Conservation (phyloP, 2,888 invertebrate genomes). For the Napeogenes inachia region DNA sequence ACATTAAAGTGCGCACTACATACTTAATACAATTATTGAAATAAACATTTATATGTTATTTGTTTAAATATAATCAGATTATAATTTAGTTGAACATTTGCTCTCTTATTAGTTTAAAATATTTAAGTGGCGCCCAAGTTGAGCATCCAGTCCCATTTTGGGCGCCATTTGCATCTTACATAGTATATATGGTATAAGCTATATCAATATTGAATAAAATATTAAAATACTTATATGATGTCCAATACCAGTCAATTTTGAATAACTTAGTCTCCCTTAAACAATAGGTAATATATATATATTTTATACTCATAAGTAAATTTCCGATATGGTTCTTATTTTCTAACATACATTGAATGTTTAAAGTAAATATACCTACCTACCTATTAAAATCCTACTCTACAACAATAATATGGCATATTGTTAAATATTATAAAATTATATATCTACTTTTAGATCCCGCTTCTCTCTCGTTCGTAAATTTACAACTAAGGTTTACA, state of each 20-base stretch:
- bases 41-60: not conserved
- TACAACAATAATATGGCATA: too few species aligned
- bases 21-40: conserved; percentile 17
- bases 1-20: conserved; percentile 66
- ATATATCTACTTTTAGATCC: not conserved
- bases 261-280: not conserved
- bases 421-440: too few species aligned
- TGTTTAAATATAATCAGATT: conserved; percentile 1
- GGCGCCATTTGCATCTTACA: conserved; percentile 12
- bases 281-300: not conserved
- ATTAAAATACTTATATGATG: not conserved
- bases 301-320: not conserved
- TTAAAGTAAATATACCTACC: too few species aligned
- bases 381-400: too few species aligned
- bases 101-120: not conserved
- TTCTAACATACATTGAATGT: too few species aligned
- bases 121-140: conserved; percentile 11
- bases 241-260: not conserved
- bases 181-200: not conserved
- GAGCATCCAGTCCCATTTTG: conserved; percentile 10
- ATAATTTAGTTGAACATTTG: too few species aligned
- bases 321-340: too few species aligned
- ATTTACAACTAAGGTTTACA: not conserved
- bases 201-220: not conserved
- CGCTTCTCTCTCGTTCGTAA: not conserved